Evolutionary conservation across 1,140 invertebrate species (phyloP).

Genomic region (Chlorops oryzae): DNA sequence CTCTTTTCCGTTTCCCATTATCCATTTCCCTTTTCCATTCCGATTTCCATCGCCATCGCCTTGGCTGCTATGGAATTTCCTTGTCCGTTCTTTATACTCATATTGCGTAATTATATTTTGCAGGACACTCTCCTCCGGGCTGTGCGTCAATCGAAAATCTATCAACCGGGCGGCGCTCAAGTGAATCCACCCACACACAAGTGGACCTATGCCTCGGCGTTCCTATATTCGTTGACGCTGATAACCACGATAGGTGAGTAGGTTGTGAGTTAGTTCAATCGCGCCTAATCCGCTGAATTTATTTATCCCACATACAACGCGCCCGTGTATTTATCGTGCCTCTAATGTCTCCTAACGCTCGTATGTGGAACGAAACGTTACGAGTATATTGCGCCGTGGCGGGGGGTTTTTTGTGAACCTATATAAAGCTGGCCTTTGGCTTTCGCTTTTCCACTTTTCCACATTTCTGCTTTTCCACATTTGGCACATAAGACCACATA

Average conservation of each 20-base stretch:
- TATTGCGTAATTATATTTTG: constrained; percentile 13
- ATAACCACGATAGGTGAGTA: constrained; percentile 92
- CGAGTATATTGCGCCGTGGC: no score
- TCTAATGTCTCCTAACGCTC: no score
- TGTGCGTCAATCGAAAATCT: constrained; percentile 43
- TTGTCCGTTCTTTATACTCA: not conserved
- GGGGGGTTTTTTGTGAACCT: no score
- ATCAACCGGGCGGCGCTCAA: constrained; percentile 40
- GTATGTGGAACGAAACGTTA: no score
- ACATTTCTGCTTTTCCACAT: no score
- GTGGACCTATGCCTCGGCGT: constrained; percentile 87
- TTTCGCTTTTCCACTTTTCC: no score
- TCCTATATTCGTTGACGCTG: constrained; percentile 90
- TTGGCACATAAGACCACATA: no score
- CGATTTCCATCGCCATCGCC: not conserved
- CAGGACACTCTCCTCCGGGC: constrained; percentile 48
- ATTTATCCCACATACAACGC: no score
- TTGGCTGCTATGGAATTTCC: not conserved
- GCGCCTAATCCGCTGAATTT: no score
- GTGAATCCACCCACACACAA: constrained; percentile 56
- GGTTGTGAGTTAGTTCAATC: constrained; percentile 6
- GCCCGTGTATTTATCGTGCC: no score
- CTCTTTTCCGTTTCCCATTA: no score
- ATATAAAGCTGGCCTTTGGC: no score
- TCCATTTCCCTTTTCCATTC: constrained; percentile 1